Conservation (phyloP, 1,140 invertebrate genomes). For the Pachypsylla venusta region DNA sequence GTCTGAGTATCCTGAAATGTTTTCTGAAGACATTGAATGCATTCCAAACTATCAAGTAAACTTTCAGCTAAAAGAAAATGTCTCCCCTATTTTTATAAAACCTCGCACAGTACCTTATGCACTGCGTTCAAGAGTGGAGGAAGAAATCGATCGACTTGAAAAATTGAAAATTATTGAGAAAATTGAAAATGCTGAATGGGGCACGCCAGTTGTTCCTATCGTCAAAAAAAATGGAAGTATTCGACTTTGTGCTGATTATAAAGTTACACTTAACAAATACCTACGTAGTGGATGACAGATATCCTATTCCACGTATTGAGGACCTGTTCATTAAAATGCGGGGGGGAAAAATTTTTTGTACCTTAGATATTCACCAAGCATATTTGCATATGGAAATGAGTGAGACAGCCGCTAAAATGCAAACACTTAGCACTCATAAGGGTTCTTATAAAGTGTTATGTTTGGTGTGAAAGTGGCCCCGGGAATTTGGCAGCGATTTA, state of each 20-base stretch:
- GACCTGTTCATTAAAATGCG: constrained; percentile 9
- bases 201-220: constrained; percentile 35
- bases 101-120: constrained; percentile 25
- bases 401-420: constrained; percentile 24
- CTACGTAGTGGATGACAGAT: constrained; percentile 13
- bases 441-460: constrained; percentile 29
- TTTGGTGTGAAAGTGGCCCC: too few relatives aligned
- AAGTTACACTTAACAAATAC: constrained; percentile 31
- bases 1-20: too few relatives aligned
- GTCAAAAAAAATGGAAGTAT: constrained; percentile 32
- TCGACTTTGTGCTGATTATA: constrained; percentile 36
- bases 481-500: too few relatives aligned
- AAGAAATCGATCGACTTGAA: constrained; percentile 20
- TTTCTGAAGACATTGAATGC: too few relatives aligned
- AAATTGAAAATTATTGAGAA: constrained; percentile 23
- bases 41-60: too few relatives aligned
- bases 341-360: constrained; percentile 20
- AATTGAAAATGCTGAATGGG: constrained; percentile 31
- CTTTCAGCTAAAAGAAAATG: too few relatives aligned
- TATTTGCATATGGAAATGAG: constrained; percentile 24
- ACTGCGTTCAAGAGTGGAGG: constrained; percentile 20
- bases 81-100: constrained; percentile 25
- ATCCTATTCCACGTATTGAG: constrained; percentile 16
- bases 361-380: constrained; percentile 21
- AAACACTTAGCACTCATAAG: constrained; percentile 25